Percentiles rank a stretch among this genome's conserved stretches.
These are phyloP conservation scores for Arnoldichthys spilopterus DNA, from an alignment of 2,797 vertebrate species.

Conservation along the genomic window DNA sequence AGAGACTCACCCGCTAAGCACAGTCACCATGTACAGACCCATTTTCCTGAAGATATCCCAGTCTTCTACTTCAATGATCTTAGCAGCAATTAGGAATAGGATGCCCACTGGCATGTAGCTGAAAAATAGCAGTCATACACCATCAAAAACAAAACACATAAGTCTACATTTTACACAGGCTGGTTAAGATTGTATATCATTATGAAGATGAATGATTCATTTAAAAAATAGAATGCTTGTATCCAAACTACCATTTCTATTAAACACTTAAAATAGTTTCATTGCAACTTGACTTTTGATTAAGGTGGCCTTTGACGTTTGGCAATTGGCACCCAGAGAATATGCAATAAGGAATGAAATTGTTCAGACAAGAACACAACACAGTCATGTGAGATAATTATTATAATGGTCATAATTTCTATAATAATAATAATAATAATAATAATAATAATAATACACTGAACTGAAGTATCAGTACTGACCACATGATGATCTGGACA, in stretches of 20 bases:
- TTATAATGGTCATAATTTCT: neutral
- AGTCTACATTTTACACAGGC: neutral
- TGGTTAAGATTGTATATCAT: neutral
- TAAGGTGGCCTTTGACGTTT: neutral
- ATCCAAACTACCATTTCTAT: neutral
- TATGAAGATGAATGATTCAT: neutral
- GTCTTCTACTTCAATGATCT: constrained; percentile 97
- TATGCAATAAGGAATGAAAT: neutral
- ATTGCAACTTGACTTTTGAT: neutral
- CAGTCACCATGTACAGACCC: constrained; percentile 97
- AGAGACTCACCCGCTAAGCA: constrained; percentile 90
- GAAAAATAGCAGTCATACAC: constrained; percentile 45
- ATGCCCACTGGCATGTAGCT: constrained; percentile 98
- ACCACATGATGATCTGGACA: constrained; percentile 99
- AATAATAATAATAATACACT: neutral
- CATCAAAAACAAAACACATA: neutral
- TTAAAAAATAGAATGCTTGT: neutral
- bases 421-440: no score
- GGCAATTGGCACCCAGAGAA: neutral
- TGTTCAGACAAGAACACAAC: no score
- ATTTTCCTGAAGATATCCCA: constrained; percentile 98
- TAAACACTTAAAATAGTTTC: neutral
- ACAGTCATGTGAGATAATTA: neutral
- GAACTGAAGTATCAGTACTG: constrained; percentile 60
- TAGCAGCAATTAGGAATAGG: constrained; percentile 95